These are phyloP conservation scores for Dendrolimus houi DNA, from an alignment of 2,888 invertebrate genomes.

Conservation along the genomic window DNA sequence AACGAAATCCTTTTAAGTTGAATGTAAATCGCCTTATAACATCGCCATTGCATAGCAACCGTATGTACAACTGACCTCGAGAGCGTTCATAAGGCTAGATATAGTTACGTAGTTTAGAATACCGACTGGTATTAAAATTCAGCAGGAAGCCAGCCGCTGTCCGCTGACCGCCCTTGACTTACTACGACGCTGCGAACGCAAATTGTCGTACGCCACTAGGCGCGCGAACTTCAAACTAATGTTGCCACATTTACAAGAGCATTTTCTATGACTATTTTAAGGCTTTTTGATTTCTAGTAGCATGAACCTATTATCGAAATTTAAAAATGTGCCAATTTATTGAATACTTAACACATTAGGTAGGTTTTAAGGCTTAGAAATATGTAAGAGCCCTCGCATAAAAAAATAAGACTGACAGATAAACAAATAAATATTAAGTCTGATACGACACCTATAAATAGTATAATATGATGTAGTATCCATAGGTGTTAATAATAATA, in stretches of 20 bases:
- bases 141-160: constrained; percentile 53
- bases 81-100: constrained; percentile 45
- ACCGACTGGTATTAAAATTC: constrained; percentile 51
- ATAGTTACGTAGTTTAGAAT: constrained; percentile 39
- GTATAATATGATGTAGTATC: no score
- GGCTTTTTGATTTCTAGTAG: no score
- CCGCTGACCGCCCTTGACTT: constrained; percentile 64
- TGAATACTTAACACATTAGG: no score
- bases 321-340: no score
- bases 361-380: no score
- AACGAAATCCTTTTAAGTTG: no score
- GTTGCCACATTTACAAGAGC: neutral
- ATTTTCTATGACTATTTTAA: constrained; percentile 2
- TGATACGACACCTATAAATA: no score
- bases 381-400: no score
- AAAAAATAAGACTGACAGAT: no score
- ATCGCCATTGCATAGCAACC: constrained; percentile 30
- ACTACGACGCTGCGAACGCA: constrained; percentile 20
- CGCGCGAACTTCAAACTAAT: constrained; percentile 10
- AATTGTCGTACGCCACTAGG: constrained; percentile 18
- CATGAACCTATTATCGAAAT: no score
- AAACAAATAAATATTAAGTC: no score
- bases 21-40: neutral
- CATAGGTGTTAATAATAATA: no score
- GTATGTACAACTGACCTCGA: constrained; percentile 40